Evolutionary conservation across 2,888 invertebrate genomes (phyloP).

Genomic region (Stenichneumon culpator): DNA sequence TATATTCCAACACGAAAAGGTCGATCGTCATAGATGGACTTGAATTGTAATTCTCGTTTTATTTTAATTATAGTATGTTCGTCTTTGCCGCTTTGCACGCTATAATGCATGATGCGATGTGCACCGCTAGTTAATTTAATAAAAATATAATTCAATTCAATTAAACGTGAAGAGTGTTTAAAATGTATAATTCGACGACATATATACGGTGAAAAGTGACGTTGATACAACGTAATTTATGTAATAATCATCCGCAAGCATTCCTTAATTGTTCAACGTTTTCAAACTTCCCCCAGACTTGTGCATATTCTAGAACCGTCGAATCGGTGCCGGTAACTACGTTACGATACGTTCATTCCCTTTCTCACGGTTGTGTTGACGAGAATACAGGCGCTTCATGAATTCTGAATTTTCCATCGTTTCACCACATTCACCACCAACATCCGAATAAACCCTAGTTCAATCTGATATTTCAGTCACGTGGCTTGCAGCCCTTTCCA

Average conservation of each 20-base stretch:
- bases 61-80: background rate
- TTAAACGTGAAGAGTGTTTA: background rate
- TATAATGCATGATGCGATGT: background rate
- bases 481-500: slow-evolving; percentile 14
- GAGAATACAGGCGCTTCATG: slow-evolving; percentile 20
- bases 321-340: slow-evolving; percentile 2
- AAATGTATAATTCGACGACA: background rate
- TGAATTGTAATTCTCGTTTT: background rate
- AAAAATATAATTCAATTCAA: background rate
- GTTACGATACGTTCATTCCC: background rate
- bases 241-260: background rate
- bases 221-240: background rate
- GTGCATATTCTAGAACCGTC: background rate
- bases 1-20: background rate
- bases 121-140: background rate
- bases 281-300: background rate
- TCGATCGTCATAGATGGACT: background rate
- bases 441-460: background rate
- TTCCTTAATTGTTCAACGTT: background rate
- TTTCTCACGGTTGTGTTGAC: slow-evolving; percentile 16
- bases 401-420: slow-evolving; percentile 39
- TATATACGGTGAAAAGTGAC: background rate
- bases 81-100: no score
- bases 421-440: slow-evolving; percentile 2
- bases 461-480: slow-evolving; percentile 41